phyloP scores from a whole-genome alignment of 2,113 vertebrate genomes.

The Solea solea region DNA sequence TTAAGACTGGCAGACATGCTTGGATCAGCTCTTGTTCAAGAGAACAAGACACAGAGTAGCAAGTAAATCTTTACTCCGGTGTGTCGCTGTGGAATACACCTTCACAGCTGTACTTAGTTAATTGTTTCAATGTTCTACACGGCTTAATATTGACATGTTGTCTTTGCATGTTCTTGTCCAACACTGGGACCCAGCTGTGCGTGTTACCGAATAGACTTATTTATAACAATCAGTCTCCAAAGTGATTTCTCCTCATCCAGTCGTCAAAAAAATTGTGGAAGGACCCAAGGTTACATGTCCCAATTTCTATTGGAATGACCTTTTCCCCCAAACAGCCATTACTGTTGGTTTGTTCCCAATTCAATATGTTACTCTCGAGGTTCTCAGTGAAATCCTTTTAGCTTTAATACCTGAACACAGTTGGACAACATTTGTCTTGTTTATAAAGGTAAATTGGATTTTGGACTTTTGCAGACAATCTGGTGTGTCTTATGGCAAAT shows the following conservation, averaged over 20 bases:
- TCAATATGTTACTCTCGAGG: background rate
- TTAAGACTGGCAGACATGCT: background rate
- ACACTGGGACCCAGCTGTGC: constrained; percentile 8
- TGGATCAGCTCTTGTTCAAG: background rate
- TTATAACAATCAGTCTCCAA: constrained; percentile 15
- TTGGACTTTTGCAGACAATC: constrained; percentile 15
- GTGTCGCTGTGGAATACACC: background rate
- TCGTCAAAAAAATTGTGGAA: constrained; percentile 29
- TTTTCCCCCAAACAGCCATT: constrained; percentile 35
- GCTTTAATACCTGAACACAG: constrained; percentile 22
- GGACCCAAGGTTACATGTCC: constrained; percentile 48
- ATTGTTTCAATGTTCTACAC: constrained; percentile 3
- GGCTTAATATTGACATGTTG: too few relatives aligned
- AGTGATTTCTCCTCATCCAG: constrained; percentile 14
- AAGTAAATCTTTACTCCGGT: background rate
- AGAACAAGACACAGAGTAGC: too few relatives aligned
- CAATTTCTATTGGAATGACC: constrained; percentile 51
- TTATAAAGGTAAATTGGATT: constrained; percentile 28
- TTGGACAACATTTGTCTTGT: constrained; percentile 24
- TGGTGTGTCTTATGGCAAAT: background rate
- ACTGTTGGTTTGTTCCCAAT: constrained; percentile 42
- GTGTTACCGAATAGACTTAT: constrained; percentile 23
- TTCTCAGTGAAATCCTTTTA: constrained; percentile 19
- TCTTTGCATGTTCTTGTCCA: background rate
- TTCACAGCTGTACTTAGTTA: background rate